Evolutionary conservation across 2,797 vertebrate genomes (phyloP).

Genomic region (Linurgus olivaceus): DNA sequence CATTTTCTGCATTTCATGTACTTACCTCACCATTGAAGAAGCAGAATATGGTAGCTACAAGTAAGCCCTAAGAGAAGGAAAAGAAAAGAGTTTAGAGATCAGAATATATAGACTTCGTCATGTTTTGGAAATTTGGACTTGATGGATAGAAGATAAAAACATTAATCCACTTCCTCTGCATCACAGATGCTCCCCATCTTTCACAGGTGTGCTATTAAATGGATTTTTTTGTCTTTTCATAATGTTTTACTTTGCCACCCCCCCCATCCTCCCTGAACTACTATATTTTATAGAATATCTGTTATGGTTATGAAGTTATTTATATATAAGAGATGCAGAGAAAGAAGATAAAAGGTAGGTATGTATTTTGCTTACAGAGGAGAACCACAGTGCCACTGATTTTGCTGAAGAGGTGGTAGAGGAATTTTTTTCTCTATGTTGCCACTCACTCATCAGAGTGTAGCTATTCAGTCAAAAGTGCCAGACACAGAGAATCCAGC

Average conservation of each 20-base stretch:
- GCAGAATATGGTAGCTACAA: constrained; percentile 97
- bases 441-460: not conserved
- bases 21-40: constrained; percentile 98
- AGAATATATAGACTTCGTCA: not conserved
- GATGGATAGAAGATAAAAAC: not conserved
- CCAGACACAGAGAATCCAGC: not conserved
- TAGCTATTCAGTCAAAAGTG: not conserved
- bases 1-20: not conserved
- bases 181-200: not conserved
- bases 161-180: not conserved
- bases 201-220: not conserved
- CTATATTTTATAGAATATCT: not conserved
- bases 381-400: not conserved
- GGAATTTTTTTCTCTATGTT: not conserved
- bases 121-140: not conserved
- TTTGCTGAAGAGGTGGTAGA: not conserved
- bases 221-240: not conserved
- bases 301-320: not conserved
- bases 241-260: not conserved
- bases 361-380: not conserved
- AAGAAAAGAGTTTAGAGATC: not conserved
- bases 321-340: not conserved
- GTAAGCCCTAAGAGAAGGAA: constrained; percentile 84
- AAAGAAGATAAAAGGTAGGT: not conserved
- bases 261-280: not conserved